Evolutionary conservation across 2,797 vertebrate genomes (phyloP).

Genomic region (Acrocephalus scirpaceus): DNA sequence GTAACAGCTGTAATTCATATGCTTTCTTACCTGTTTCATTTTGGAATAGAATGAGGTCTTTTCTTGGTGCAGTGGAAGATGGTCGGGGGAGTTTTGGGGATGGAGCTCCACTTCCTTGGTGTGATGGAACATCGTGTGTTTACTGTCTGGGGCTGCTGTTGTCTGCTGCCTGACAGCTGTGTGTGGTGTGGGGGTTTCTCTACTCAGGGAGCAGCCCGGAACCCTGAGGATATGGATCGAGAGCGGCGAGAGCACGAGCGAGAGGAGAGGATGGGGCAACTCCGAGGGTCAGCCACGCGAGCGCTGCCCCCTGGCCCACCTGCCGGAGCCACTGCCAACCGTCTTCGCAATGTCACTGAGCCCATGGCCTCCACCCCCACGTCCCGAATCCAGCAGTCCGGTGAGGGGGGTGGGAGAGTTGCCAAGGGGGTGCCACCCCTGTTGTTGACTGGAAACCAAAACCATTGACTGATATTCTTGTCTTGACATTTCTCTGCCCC

Average conservation of each 20-base stretch:
- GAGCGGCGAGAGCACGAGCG: slow-evolving; percentile 90
- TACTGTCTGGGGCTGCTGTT: not conserved
- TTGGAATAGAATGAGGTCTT: not conserved
- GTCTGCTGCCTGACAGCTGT: not conserved
- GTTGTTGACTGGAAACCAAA: not conserved
- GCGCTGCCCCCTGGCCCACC: slow-evolving; percentile 88
- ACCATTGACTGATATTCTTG: not conserved
- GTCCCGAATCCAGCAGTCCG: slow-evolving; percentile 91
- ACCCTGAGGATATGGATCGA: slow-evolving; percentile 90
- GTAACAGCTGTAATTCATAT: not conserved
- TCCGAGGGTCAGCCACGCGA: slow-evolving; percentile 86
- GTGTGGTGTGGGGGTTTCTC: not conserved
- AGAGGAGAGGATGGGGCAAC: slow-evolving; percentile 89
- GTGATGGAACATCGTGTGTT: accelerated
- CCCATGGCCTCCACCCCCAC: slow-evolving; percentile 90
- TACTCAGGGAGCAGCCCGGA: slow-evolving; percentile 90
- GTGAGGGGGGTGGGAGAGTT: slow-evolving; percentile 71
- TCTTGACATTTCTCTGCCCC: not conserved
- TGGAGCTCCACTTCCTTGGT: not conserved
- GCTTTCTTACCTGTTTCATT: not conserved
- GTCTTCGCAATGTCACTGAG: slow-evolving; percentile 89
- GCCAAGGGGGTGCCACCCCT: too few relatives aligned
- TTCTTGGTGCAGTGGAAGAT: not conserved
- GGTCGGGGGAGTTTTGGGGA: not conserved
- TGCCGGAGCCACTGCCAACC: slow-evolving; percentile 84